Evolutionary conservation across 2,797 vertebrate genomes (phyloP), one percentile per base, ranked within the genome.

Genomic region (Syngnathus acus): DNA sequence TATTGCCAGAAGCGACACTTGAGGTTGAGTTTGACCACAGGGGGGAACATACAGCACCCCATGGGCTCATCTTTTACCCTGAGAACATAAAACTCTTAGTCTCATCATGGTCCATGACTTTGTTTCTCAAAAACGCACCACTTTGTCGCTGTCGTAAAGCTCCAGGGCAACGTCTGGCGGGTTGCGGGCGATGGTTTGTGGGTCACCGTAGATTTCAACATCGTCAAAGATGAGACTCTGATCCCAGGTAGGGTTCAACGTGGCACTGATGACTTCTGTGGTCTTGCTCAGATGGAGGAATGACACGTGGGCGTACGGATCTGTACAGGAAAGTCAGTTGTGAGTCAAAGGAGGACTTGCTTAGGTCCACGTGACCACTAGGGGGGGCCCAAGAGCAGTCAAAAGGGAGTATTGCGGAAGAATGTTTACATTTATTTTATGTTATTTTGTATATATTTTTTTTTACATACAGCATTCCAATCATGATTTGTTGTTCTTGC

Each of bases 211-310:
- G 82, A 99, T 96, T 84, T 98, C 94, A 71, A 99, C 85, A 86
- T 95, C 91, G 70, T 96, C 92, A 84, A 99, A 98, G 84, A 98
- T 94, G 62, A 99, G 91, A 0, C 94, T 97, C 89, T 99, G 96
- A 87, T 99, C 96, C 96, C 96, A 99, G 0, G 92, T 96, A 72
- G 97, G 97, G 75, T 99, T 99, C 69, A 99, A 86, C 51, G 93
- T 95, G 69, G 91, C 77, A 67, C 87, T 91, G 73, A 95, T 90
- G 45, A 94, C 90, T 80, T 98, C 95, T 1, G 97, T 98, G 73
- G 95, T 99, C 89, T 98, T 97, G 76, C 96, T 98, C 86, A 94
- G 84, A 77, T 99, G 93, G 50, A 99, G 92, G 86, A 99, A 99
- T 69, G 94, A 98, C 79, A 98, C 91, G 16, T 97, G 94, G 78